These are phyloP conservation scores for Cydia strobilella DNA, from an alignment of 1,140 invertebrate genomes.

Conservation along the genomic window DNA sequence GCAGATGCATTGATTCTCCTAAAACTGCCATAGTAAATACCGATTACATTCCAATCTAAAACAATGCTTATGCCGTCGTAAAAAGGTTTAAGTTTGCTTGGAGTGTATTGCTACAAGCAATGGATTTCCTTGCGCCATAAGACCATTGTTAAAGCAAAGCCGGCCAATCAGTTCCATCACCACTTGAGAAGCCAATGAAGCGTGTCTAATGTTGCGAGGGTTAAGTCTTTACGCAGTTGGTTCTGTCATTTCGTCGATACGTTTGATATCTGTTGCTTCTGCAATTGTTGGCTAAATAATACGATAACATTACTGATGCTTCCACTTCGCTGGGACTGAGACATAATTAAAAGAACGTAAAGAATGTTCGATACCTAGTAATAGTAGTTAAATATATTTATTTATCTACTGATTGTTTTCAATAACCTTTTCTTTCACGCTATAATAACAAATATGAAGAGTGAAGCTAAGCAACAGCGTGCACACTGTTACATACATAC, in stretches of 20 bases:
- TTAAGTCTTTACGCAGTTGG: conserved; percentile 72
- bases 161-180: conserved; percentile 76
- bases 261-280: conserved; percentile 52
- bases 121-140: conserved; percentile 41
- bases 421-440: no score
- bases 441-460: no score
- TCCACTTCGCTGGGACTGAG: background rate
- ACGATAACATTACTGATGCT: background rate
- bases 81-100: conserved; percentile 40
- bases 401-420: no score
- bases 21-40: conserved; percentile 35
- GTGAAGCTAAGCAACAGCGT: no score
- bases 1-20: conserved; percentile 66
- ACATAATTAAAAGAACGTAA: background rate
- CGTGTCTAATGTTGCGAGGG: conserved; percentile 70
- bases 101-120: conserved; percentile 30
- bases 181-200: conserved; percentile 75
- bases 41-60: conserved; percentile 33
- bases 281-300: conserved; percentile 29
- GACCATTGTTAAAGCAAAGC: conserved; percentile 69
- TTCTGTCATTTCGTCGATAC: conserved; percentile 73
- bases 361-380: background rate
- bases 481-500: no score
- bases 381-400: background rate
- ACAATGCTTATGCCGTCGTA: conserved; percentile 10